Base-by-base conservation (phyloP, 2,888 invertebrate species). In the Mesorhabditis spiculigera region DNA sequence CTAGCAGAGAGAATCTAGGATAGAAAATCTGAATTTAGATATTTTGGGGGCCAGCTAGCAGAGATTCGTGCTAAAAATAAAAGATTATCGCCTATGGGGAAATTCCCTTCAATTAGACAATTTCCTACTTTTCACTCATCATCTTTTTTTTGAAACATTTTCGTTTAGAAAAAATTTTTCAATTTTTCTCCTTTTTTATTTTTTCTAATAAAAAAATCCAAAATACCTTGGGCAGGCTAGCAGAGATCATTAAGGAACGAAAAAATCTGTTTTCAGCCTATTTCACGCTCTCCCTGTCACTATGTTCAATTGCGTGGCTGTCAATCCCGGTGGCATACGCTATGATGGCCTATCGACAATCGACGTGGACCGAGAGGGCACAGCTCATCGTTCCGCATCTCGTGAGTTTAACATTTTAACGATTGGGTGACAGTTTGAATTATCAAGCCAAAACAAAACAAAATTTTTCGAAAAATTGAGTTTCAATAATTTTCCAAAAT, bases 301-400 rank as follows among this genome's bases (percentile, higher is more conserved):
- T 81, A 4, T 80, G 81, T 0, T 73, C 80, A 4, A 45, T 82
- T 4, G 73, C 77, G 5, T 69, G 78, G n/a, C 43, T 81, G n/a
- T 67, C 72, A 45, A 77, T 81, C 61, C 81, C 81, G 10, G 43
- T 74, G 3, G 66, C 82, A 64, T 83, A 80, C 70, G 41, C 74
- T 4, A 63, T 76, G 16, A 80, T 82, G 72, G 67, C 73, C 45
- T 61, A 69, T n/a, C 68, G 70, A 10, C 68, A 63, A 43, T 68
- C 68, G 41, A 45, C 69, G 10, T 71, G 68, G 67, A 71, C 63
- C 45, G 71, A 68, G 4, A 68, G 79, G 6, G 62, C 73, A 3
- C 75, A 73, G 6, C 67, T 68, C n/a, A 72, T 81, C 43, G 70
- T 81, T 16, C 81, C 81, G 5, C 81, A 82, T 65, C 64, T 81